These are phyloP conservation scores for Microcebus jonahi DNA, from an alignment of 2,113 vertebrate genomes.

Conservation along the genomic window DNA sequence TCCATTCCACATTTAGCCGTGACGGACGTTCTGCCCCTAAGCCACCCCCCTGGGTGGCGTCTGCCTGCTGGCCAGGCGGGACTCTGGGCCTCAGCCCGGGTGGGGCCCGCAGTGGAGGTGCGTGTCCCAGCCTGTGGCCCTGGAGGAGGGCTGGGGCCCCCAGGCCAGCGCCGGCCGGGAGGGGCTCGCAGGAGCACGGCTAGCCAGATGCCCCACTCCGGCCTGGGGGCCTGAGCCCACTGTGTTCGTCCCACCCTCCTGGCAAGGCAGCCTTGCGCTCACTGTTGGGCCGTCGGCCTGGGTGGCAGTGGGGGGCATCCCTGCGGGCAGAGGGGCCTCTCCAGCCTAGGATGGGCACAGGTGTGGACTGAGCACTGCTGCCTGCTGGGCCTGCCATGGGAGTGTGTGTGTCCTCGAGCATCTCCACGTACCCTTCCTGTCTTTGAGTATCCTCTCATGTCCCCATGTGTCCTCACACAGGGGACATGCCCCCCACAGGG, in stretches of 20 bases:
- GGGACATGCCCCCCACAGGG: background rate
- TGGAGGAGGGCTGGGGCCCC: background rate
- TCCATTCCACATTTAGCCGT: constrained; percentile 50
- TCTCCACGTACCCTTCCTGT: background rate
- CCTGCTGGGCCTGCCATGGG: background rate
- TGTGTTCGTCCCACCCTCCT: background rate
- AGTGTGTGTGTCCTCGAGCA: background rate
- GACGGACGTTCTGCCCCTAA: background rate
- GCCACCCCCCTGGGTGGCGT: background rate
- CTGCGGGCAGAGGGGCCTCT: background rate
- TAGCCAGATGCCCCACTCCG: background rate
- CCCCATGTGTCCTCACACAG: background rate
- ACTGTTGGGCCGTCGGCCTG: background rate
- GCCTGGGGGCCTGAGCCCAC: background rate
- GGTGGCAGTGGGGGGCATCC: background rate
- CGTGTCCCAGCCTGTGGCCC: background rate
- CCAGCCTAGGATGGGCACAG: background rate
- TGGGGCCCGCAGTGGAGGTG: background rate
- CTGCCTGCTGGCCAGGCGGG: background rate
- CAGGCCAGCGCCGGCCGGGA: background rate
- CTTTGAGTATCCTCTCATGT: background rate
- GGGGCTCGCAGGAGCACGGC: background rate
- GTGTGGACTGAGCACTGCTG: background rate
- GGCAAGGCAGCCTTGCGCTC: background rate
- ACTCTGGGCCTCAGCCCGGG: background rate